phyloP scores from a whole-genome alignment of 2,888 invertebrate species.

The Hipparchia sbordonii region DNA sequence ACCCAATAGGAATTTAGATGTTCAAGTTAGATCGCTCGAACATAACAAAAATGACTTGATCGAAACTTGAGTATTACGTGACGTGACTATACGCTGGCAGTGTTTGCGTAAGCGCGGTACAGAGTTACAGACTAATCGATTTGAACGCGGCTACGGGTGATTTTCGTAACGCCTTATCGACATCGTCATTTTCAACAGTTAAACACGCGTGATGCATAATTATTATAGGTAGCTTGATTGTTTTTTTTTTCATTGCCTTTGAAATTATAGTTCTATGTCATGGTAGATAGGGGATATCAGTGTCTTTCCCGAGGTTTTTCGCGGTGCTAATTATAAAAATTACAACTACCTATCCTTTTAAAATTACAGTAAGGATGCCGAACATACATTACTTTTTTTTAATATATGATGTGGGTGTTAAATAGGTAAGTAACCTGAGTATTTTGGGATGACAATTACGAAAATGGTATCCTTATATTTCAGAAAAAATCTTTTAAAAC shows the following conservation, averaged over 20 bases:
- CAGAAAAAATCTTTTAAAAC: too few relatives aligned
- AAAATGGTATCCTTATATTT: too few relatives aligned
- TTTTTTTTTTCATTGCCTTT: conserved; percentile 1
- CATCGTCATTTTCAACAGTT: conserved; percentile 36
- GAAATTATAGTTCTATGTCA: background rate
- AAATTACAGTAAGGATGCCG: too few relatives aligned
- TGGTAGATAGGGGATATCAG: background rate
- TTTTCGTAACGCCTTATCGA: conserved; percentile 76
- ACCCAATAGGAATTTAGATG: background rate
- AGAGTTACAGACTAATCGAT: conserved; percentile 70
- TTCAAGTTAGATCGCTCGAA: conserved; percentile 39
- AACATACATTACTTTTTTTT: too few relatives aligned
- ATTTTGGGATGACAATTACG: too few relatives aligned
- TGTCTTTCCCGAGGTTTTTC: too few relatives aligned
- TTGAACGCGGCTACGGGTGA: conserved; percentile 70
- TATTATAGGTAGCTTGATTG: background rate
- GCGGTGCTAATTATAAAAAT: too few relatives aligned
- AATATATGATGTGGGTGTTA: too few relatives aligned
- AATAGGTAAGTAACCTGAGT: too few relatives aligned
- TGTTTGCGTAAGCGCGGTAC: conserved; percentile 72
- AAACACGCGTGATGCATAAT: conserved; percentile 23
- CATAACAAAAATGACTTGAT: conserved; percentile 66
- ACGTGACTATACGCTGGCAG: conserved; percentile 70
- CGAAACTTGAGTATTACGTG: conserved; percentile 71
- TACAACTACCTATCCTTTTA: too few relatives aligned